A percentile compares a stretch with the other conserved stretches of the same genome.
Conservation (phyloP, 2,888 invertebrate genomes). For the Pyrrhia umbra region DNA sequence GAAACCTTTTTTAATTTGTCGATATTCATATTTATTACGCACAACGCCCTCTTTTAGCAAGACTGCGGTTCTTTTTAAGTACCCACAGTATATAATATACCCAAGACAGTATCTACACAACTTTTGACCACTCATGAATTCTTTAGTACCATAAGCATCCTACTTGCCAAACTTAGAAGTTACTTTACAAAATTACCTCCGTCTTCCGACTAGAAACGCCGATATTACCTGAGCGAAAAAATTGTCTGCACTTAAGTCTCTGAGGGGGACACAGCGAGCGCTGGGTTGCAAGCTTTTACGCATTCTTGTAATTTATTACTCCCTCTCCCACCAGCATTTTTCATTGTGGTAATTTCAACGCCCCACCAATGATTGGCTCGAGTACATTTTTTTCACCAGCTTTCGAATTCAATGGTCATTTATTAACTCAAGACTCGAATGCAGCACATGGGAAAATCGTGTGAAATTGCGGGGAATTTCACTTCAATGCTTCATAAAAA, state of each 20-base stretch:
- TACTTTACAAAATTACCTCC: constrained; percentile 38
- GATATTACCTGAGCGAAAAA: constrained; percentile 62
- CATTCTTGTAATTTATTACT: constrained; percentile 81
- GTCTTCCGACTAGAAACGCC: constrained; percentile 41
- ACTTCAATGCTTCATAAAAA: constrained; percentile 23
- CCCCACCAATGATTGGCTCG: constrained; percentile 74
- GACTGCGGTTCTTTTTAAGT: not conserved
- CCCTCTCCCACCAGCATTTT: constrained; percentile 70
- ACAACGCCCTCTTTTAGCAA: not conserved
- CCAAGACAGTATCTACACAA: not conserved
- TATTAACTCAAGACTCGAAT: constrained; percentile 62
- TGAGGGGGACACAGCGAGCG: constrained; percentile 64
- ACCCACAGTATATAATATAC: not conserved
- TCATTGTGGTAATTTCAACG: constrained; percentile 74
- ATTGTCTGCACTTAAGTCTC: constrained; percentile 64
- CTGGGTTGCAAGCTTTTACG: constrained; percentile 72
- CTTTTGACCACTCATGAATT: not conserved
- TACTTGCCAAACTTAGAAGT: constrained; percentile 15
- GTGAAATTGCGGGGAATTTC: constrained; percentile 44
- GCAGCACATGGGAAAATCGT: constrained; percentile 53
- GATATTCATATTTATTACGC: constrained; percentile 26
- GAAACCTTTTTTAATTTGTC: constrained; percentile 42
- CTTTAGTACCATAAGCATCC: constrained; percentile 2
- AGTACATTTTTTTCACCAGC: constrained; percentile 67
- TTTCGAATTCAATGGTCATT: constrained; percentile 70